phyloP scores from a whole-genome alignment of 2,113 vertebrate species.

The Sisor rabdophorus region DNA sequence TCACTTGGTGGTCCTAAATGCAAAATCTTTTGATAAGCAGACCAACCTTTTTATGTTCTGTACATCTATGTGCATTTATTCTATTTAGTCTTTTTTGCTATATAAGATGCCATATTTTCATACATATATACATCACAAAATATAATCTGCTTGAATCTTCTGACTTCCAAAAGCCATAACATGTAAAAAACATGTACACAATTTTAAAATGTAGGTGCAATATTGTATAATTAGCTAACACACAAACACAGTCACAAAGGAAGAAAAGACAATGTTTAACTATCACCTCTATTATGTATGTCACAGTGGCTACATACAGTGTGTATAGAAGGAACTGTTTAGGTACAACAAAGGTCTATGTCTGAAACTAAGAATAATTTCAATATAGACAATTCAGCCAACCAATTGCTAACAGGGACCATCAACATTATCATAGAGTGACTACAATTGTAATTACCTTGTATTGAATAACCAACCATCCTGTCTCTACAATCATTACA shows the following conservation, averaged over 20 bases:
- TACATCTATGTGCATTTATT: neutral
- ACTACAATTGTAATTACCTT: conserved; percentile 43
- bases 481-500: conserved; percentile 47
- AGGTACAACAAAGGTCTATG: conserved; percentile 28
- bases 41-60: no score
- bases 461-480: conserved; percentile 44
- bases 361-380: conserved; percentile 32
- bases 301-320: neutral
- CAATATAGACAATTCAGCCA: conserved; percentile 24
- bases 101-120: no score
- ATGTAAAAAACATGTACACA: no score
- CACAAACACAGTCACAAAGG: no score
- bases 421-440: conserved; percentile 39
- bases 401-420: conserved; percentile 30
- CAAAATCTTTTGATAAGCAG: no score
- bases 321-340: neutral
- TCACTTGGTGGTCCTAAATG: no score
- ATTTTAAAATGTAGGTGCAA: no score
- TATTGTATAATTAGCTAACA: no score
- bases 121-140: neutral
- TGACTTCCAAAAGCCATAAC: conserved; percentile 12
- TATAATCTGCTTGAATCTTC: neutral
- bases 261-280: no score
- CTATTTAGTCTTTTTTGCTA: neutral
- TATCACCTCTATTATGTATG: neutral